Percentiles rank a stretch among this genome's conserved stretches.
These are phyloP conservation scores for Parnassius glacialis DNA, from an alignment of 2,888 invertebrate genomes.

Conservation along the genomic window DNA sequence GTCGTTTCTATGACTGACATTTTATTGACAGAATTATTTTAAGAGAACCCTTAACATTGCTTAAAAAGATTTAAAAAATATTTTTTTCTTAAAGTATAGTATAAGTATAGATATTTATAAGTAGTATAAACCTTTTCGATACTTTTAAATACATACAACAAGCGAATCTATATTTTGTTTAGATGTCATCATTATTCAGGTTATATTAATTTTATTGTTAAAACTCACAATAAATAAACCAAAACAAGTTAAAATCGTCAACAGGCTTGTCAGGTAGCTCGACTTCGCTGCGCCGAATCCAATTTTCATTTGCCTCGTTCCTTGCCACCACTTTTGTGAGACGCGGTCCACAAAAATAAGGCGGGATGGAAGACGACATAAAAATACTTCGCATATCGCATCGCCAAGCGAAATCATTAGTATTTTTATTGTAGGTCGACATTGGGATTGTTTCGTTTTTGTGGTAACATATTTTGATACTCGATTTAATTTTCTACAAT, in stretches of 20 bases:
- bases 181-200: no score
- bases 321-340: conserved; percentile 8
- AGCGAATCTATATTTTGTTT: no score
- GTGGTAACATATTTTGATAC: background rate
- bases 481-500: background rate
- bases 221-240: background rate
- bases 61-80: no score
- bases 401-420: background rate
- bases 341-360: background rate
- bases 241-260: conserved; percentile 11
- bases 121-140: no score
- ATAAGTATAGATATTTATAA: no score
- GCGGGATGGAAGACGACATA: background rate
- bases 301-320: conserved; percentile 11
- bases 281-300: conserved; percentile 8
- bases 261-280: conserved; percentile 11
- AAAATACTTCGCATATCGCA: conserved; percentile 8
- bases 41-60: no score
- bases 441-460: background rate
- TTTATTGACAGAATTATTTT: no score
- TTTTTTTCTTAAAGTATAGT: no score
- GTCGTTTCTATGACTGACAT: no score
- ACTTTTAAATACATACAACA: no score
- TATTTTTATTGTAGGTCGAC: background rate
- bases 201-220: no score